Base-by-base conservation (phyloP, 1,140 invertebrate genomes). In the Carcinoscorpius rotundicauda region DNA sequence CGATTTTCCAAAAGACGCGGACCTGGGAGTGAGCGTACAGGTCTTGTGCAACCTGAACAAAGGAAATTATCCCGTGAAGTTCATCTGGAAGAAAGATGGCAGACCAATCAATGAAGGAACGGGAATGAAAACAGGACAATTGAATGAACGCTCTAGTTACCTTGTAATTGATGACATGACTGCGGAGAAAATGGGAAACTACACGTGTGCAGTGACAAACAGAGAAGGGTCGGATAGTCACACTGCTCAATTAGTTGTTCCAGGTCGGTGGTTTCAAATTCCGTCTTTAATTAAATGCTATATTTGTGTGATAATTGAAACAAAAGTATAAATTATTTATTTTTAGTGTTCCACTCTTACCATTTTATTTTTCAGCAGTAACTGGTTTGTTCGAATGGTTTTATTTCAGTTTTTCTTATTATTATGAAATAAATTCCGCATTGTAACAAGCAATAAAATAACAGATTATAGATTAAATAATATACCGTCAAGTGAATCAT, bases 191-290 rank as follows among this genome's bases (percentile, higher is more conserved):
- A 57, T 68, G 49, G 66, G 66, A 29, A 68, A 68, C 49, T 68
- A 64, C 49, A 64, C 66, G 4, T 68, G 66, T 53, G 11, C 55
- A 48, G 66, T 59, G 3, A 61, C n/a, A 52, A 65, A 65, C 29
- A 29, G 5, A 10, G 9, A 11, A 6, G 66, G 66, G 4, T 48
- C 51, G 49, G 66, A 68, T 51, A 57, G 60, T 29, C 10, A 6
- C 6, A 62, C 49, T 6, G 63, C 51, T 3, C 6, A n/a, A 8
- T 48, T 68, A 6, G 4, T 58, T 4, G 50, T 68, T n/a, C 52
- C 64, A 51, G 60, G 66, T 68, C 55, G 62, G 53, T 9, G n/a
- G 8, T 57, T 57, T 57, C 56, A 9, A 57, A 29, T 29, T 29
- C 29, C 29, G 29, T 29, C 29, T 29, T 29, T 29, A 29, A 29